These are phyloP conservation scores for Stenodema calcarata DNA, from an alignment of 2,888 invertebrate genomes.

Conservation along the genomic window DNA sequence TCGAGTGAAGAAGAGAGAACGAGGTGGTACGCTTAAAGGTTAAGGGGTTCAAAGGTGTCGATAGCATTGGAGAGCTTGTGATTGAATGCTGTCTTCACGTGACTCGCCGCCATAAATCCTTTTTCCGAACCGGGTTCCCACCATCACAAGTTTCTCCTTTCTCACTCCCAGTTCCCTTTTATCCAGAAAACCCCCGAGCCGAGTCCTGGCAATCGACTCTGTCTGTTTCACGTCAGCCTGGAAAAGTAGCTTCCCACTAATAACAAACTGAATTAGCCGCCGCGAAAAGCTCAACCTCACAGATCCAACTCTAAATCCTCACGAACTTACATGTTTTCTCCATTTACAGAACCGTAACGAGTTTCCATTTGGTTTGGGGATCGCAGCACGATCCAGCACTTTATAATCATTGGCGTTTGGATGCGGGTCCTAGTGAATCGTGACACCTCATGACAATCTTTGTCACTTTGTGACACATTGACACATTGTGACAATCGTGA, in stretches of 20 bases:
- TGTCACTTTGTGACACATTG: too few relatives aligned
- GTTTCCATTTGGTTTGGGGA: background rate
- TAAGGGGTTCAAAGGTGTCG: background rate
- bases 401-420: background rate
- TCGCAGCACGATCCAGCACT: background rate
- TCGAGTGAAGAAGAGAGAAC: background rate
- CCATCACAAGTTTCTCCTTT: background rate
- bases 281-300: background rate
- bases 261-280: background rate
- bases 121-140: background rate
- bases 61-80: slow-evolving; percentile 10
- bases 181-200: background rate
- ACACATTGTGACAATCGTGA: too few relatives aligned
- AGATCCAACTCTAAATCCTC: background rate
- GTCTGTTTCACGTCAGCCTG: background rate
- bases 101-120: slow-evolving; percentile 23
- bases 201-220: background rate
- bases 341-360: background rate
- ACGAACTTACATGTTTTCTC: background rate
- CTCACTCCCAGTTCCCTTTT: background rate
- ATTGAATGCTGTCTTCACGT: slow-evolving; percentile 37
- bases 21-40: slow-evolving; percentile 4
- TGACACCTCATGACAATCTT: too few relatives aligned
- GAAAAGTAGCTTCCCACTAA: background rate
- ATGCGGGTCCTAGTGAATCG: too few relatives aligned